Conservation (phyloP, 2,888 invertebrate genomes). For the Clivina fossor region DNA sequence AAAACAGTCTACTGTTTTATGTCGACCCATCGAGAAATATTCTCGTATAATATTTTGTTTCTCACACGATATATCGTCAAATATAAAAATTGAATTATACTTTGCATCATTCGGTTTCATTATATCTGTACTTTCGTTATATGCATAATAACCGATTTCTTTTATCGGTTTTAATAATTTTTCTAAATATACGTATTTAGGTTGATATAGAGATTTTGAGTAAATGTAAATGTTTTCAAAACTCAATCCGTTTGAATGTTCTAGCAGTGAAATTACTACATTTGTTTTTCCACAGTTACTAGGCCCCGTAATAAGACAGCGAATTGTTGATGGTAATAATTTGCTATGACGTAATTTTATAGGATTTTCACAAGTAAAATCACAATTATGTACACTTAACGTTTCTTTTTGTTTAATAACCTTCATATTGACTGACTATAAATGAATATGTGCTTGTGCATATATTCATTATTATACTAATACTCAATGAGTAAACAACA, state of each 20-base stretch:
- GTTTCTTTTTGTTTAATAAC: conserved; percentile 5
- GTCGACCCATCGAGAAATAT: conserved; percentile 45
- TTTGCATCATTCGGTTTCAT: conserved; percentile 37
- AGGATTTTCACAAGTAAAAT: conserved; percentile 4
- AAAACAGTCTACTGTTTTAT: conserved; percentile 44
- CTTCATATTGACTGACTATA: no score
- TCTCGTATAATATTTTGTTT: conserved; percentile 42
- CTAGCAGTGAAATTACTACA: conserved; percentile 21
- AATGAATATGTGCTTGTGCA: no score
- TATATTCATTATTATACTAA: no score
- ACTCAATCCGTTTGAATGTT: conserved; percentile 26
- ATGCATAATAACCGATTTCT: conserved; percentile 37
- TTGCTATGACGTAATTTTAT: conserved; percentile 6
- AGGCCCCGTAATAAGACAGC: conserved; percentile 26
- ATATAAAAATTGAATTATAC: conserved; percentile 45
- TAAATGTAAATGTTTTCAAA: conserved; percentile 33
- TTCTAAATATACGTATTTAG: conserved; percentile 40
- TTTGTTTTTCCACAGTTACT: conserved; percentile 35
- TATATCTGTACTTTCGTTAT: conserved; percentile 25
- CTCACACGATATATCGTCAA: conserved; percentile 47
- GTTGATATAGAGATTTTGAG: conserved; percentile 37
- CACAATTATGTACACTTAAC: conserved; percentile 7
- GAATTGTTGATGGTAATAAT: conserved; percentile 9
- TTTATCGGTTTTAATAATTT: conserved; percentile 34
- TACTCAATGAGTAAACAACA: no score